Percentiles rank a stretch among this genome's conserved stretches.
phyloP scores from a whole-genome alignment of 2,888 invertebrate genomes.

The Dromius quadrimaculatus region DNA sequence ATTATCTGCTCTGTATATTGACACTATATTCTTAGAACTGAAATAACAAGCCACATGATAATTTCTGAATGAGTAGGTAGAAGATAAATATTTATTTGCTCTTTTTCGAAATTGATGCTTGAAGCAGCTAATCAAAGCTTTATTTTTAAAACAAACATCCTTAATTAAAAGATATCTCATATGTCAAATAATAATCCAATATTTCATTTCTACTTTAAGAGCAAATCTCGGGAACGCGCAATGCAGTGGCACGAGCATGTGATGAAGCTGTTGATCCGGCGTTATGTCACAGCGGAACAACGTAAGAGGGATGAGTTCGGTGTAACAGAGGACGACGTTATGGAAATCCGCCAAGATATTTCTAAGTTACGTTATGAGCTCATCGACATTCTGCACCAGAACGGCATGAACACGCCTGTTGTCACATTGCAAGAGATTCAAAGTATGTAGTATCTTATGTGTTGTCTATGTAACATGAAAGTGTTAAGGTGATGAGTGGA shows the following conservation, averaged over 20 bases:
- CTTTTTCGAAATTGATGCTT: no score
- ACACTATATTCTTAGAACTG: no score
- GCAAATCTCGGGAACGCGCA: conserved; percentile 80
- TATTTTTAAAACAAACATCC: no score
- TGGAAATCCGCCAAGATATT: conserved; percentile 97
- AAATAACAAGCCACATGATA: no score
- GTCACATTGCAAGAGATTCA: conserved; percentile 76
- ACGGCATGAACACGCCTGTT: conserved; percentile 88
- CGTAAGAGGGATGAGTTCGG: conserved; percentile 90
- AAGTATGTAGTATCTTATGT: conserved; percentile 63
- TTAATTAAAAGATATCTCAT: no score
- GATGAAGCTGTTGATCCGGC: conserved; percentile 87
- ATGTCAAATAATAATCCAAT: no score
- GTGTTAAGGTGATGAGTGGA: neutral
- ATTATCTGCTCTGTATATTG: no score
- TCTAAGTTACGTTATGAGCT: conserved; percentile 94
- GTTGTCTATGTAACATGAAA: neutral
- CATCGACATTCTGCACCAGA: conserved; percentile 89
- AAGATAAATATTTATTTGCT: no score
- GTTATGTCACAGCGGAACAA: conserved; percentile 87
- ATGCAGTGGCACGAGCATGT: conserved; percentile 82
- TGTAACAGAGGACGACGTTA: conserved; percentile 97
- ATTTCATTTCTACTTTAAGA: no score
- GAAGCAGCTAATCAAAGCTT: no score
- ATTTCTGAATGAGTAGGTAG: no score